phyloP scores from a whole-genome alignment of 2,888 invertebrate species.

The Diarsia brunnea region DNA sequence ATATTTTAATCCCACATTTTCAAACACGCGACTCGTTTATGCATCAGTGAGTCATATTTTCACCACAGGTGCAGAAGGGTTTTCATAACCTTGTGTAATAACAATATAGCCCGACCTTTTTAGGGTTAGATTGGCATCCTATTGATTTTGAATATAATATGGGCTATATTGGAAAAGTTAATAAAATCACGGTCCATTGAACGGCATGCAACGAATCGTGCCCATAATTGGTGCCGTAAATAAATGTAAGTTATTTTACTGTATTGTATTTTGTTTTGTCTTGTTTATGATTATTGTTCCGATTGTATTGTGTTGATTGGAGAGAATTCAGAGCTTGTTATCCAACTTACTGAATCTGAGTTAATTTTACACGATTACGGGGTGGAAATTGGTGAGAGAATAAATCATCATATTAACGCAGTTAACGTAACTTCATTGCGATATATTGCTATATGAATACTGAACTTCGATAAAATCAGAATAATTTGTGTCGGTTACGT shows the following conservation, averaged over 20 bases:
- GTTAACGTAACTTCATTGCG: not conserved
- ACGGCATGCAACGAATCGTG: not conserved
- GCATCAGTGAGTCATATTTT: conserved; percentile 36
- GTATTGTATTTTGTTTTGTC: conserved; percentile 11
- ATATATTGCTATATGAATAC: not conserved
- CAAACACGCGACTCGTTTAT: conserved; percentile 41
- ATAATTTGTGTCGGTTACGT: not conserved
- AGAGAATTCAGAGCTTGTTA: not conserved
- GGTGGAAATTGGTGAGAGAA: not conserved
- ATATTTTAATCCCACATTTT: conserved; percentile 6
- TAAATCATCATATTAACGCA: not conserved
- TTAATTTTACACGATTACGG: conserved; percentile 7
- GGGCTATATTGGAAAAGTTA: conserved; percentile 37
- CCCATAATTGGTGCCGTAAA: conserved; percentile 23
- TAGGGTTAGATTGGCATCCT: conserved; percentile 29
- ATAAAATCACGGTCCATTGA: conserved; percentile 25
- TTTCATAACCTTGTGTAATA: conserved; percentile 38
- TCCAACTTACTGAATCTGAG: not conserved
- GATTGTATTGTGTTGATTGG: conserved; percentile 17
- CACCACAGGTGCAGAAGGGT: conserved; percentile 49
- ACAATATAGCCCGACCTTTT: conserved; percentile 45
- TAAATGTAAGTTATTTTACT: conserved; percentile 13
- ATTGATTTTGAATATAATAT: conserved; percentile 44
- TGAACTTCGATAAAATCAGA: not conserved
- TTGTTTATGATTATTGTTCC: conserved; percentile 29